A percentile compares a stretch with the other conserved stretches of the same genome.
Conservation (phyloP, 2,113 vertebrate species). For the Cyprinodon tularosa region DNA sequence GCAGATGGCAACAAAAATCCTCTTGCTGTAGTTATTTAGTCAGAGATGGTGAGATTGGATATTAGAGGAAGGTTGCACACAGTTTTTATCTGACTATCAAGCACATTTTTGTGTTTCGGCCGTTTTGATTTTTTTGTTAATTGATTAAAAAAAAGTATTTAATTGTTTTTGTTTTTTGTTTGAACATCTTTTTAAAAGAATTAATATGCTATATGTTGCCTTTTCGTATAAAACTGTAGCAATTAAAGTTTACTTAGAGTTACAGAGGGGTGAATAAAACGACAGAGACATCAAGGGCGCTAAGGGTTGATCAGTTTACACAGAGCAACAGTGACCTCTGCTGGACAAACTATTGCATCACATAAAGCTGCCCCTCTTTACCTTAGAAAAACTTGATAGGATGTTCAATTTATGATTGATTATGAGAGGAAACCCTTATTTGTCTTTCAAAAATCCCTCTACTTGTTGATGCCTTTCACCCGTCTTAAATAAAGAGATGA, state of each 20-base stretch:
- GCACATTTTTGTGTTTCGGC: neutral
- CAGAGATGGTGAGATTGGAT: too few species aligned
- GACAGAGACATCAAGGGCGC: neutral
- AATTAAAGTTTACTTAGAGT: neutral
- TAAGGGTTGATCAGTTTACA: neutral
- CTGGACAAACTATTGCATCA: conserved; percentile 34
- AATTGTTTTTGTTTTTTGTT: too few species aligned
- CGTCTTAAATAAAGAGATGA: neutral
- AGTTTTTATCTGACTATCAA: too few species aligned
- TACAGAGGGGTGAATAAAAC: neutral
- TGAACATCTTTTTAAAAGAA: neutral
- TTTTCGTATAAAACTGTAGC: neutral
- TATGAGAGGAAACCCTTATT: too few species aligned
- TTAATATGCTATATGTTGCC: neutral
- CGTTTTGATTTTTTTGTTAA: neutral
- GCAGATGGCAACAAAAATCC: too few species aligned
- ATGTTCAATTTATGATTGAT: too few species aligned
- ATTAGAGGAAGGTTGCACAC: too few species aligned
- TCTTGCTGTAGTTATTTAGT: too few species aligned
- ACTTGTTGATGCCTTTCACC: neutral
- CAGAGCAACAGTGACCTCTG: conserved; percentile 58
- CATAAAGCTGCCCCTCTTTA: neutral
- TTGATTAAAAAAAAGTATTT: neutral
- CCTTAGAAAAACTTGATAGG: neutral
- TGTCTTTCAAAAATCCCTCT: too few species aligned